Evolutionary conservation across 2,888 invertebrate genomes (phyloP), one percentile per base, ranked within the genome.

Genomic region (Epinotia bilunana): DNA sequence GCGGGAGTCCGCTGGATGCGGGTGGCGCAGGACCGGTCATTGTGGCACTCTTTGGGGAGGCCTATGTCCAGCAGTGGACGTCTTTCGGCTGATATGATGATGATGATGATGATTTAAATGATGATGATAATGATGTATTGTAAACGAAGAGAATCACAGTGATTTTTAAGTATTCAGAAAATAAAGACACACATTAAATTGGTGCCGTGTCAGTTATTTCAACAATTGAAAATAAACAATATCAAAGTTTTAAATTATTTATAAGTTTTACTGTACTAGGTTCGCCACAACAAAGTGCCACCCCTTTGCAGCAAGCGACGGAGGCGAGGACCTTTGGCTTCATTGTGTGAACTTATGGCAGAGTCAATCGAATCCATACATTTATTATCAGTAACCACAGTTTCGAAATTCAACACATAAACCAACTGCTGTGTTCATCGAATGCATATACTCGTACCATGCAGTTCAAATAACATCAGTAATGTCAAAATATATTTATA

Each of bases 311-410:
- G 57, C 39, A 43, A 68, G 43, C 57, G 68, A 58, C 68, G 39
- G 13, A 43, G 33, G 39, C 67, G 39, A 68, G 43, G 57, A 68
- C 68, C 57, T 68, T 68, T 58, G 68, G 20, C 68, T 58, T 39
- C 13, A 43, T 55, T n/a, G 33, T 57, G 20, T 43, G 67, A 68
- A 20, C 68, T 68, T 16, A 28, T 11, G 49, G 16, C 13, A 23
- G n/a, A 57, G 33, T 18, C n/a, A 57, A 58, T 58, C 16, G 20
- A 58, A 43, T 23, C 43, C 18, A 57, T 57, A 58, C 23, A 68
- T 58, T 67, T 39, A 16, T 20, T 58, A 57, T 58, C 67, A 33
- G 39, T 18, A 20, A 33, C 55, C 18, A 33, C 33, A 39, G 55
- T 67, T 67, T 67, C 33, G 55, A 18, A 39, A 57, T 11, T 39